Conservation (phyloP, 53 echinoderm and acorn worm species). For the Patiria pectinifera region DNA sequence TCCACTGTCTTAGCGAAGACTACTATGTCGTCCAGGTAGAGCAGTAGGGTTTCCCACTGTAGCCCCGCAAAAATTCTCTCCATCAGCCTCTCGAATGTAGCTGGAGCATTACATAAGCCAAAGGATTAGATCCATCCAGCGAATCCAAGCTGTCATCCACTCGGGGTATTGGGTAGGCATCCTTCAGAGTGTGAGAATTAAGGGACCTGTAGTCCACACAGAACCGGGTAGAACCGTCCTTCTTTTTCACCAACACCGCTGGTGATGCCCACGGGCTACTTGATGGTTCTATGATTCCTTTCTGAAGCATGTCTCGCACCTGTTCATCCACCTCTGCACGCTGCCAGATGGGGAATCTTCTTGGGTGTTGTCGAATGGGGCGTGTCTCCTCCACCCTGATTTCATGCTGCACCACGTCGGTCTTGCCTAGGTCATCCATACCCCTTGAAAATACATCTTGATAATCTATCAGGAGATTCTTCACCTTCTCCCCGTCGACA, state of each 20-base stretch:
- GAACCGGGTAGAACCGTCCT: too few species aligned
- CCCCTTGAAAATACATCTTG: constrained; percentile 62
- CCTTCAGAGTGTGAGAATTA: neutral
- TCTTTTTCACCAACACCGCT: constrained; percentile 20
- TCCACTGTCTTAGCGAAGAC: neutral
- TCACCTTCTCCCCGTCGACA: constrained; percentile 1
- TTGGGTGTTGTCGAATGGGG: constrained; percentile 17
- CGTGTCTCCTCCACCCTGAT: constrained; percentile 28
- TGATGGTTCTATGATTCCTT: constrained; percentile 19
- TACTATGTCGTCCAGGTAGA: neutral
- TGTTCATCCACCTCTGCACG: neutral
- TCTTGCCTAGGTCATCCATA: constrained; percentile 43
- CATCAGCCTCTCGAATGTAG: too few species aligned
- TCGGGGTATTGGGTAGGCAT: too few species aligned
- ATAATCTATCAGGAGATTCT: constrained; percentile 31
- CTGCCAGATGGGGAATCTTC: neutral
- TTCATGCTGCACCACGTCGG: constrained; percentile 34
- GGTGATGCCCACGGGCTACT: constrained; percentile 44
- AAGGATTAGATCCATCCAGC: too few species aligned
- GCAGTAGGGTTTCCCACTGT: constrained; percentile 6
- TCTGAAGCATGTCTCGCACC: neutral
- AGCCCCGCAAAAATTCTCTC: neutral
- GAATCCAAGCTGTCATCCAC: neutral
- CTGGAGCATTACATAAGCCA: too few species aligned
- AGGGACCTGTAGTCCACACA: constrained; percentile 12